Base-by-base conservation (phyloP, 2,113 vertebrate species). In the Vidua macroura region DNA sequence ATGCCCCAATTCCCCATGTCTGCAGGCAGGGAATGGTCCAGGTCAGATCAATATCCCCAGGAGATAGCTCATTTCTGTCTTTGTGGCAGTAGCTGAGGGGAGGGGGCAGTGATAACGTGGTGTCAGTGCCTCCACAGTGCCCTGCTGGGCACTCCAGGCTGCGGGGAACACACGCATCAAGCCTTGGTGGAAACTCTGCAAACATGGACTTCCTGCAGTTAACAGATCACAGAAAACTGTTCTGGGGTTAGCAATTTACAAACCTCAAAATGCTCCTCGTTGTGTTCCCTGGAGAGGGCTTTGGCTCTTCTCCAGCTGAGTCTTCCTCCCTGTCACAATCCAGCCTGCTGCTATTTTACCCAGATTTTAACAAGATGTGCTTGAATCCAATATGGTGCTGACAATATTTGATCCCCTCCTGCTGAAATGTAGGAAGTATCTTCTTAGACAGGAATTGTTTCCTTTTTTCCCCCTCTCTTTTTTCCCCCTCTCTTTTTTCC, bases 1-100 rank as follows among this genome's bases (percentile, higher is more conserved):
- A 74, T 8, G 27, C 62, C 60, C 15, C 31, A 17, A 3, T 24
- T 72, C 39, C 33, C 13, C 1, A 0, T 4, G 37, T 10, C 37
- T 72, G 80, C 52, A 43, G 35, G 3, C 30, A 23, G 51, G 43
- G 60, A 24, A 41, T 2, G 20, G 27, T 24, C 52, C 51, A 39
- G 75, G 24, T 41, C 58, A 21, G 11, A 39, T 13, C 15, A 5
- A 59, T 25, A 37, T 25, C 58, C 56, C 23, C 58, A 59, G 58
- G n/a, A 35, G n/a, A 59, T 35, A 17, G 37, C n/a, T 25, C 15
- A 16, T 37, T 31, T 24, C 27, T 21, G 28, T 21, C 23, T 30
- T 7, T 6, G 33, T 41, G 55, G 35, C n/a, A 48, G 28, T 3
- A 13, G 46, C 7, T 33, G 8, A 60, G 77, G 74, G 39, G 16